A percentile compares a stretch with the other conserved stretches of the same genome.
Conservation (phyloP, 53 echinoderm and acorn worm genomes). For the Hippasteria phrygiana region DNA sequence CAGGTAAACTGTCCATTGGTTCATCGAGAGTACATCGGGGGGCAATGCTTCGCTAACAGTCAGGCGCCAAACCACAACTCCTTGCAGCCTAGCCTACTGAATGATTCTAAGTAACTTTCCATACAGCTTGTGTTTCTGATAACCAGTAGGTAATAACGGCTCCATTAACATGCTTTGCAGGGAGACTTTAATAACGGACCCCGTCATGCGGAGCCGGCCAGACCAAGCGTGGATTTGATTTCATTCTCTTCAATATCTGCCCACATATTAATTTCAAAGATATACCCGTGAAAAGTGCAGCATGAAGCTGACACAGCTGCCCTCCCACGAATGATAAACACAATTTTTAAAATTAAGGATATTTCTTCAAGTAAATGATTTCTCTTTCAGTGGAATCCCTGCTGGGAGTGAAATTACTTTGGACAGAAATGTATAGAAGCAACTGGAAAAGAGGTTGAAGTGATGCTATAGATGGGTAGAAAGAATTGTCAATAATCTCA, state of each 20-base stretch:
- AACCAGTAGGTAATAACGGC: not conserved
- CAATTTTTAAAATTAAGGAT: too few relatives aligned
- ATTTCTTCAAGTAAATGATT: too few relatives aligned
- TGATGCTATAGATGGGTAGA: too few relatives aligned
- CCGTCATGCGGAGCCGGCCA: slow-evolving; percentile 50
- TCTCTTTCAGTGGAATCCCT: too few relatives aligned
- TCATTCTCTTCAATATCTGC: not conserved
- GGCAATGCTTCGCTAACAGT: slow-evolving; percentile 24
- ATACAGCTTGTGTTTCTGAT: slow-evolving; percentile 1
- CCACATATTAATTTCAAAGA: slow-evolving; percentile 35
- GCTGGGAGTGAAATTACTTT: too few relatives aligned
- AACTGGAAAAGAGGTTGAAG: too few relatives aligned
- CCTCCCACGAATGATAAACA: not conserved
- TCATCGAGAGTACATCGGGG: slow-evolving; percentile 12
- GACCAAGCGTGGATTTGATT: slow-evolving; percentile 55
- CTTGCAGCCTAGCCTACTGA: not conserved
- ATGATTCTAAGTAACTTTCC: slow-evolving; percentile 46
- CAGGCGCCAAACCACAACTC: not conserved
- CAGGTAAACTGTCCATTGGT: not conserved
- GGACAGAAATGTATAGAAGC: too few relatives aligned
- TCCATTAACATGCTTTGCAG: not conserved
- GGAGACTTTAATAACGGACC: slow-evolving; percentile 56
- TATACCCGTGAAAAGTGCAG: not conserved
- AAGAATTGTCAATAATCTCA: too few relatives aligned
- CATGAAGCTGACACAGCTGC: slow-evolving; percentile 15